phyloP scores from a whole-genome alignment of 2,888 invertebrate genomes.

The Homarus gammarus region DNA sequence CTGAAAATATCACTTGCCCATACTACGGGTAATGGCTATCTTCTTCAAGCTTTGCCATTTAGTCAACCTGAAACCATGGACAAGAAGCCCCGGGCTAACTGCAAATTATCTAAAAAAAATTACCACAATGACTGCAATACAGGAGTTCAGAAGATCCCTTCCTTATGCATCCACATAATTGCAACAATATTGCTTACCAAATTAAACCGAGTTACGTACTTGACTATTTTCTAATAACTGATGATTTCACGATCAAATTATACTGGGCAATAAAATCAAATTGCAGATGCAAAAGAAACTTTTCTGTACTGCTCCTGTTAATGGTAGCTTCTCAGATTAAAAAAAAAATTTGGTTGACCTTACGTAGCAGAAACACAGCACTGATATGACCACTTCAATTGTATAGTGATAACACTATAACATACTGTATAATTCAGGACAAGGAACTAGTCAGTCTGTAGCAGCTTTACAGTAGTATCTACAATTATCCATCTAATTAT shows the following conservation, averaged over 20 bases:
- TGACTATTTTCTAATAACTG: constrained; percentile 8
- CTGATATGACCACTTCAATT: background rate
- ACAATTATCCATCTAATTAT: background rate
- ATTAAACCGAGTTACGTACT: constrained; percentile 13
- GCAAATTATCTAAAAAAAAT: constrained; percentile 13
- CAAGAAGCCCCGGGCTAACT: background rate
- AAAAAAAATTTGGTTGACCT: background rate
- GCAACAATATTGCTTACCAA: background rate
- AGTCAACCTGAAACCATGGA: constrained; percentile 8
- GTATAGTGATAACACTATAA: background rate
- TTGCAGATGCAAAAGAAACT: background rate
- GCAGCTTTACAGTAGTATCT: background rate
- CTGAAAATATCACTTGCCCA: constrained; percentile 24
- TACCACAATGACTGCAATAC: background rate
- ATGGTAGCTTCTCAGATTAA: background rate
- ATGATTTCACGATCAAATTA: background rate
- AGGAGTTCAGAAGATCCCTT: background rate
- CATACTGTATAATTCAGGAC: constrained; percentile 10
- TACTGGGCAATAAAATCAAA: background rate
- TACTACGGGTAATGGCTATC: constrained; percentile 9
- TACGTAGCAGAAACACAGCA: background rate
- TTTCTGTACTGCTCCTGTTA: constrained; percentile 3
- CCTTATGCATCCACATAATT: constrained; percentile 8
- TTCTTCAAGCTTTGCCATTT: background rate
- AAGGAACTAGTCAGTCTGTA: background rate